Base-by-base conservation (phyloP, 2,797 vertebrate genomes). In the Botia kubotai region DNA sequence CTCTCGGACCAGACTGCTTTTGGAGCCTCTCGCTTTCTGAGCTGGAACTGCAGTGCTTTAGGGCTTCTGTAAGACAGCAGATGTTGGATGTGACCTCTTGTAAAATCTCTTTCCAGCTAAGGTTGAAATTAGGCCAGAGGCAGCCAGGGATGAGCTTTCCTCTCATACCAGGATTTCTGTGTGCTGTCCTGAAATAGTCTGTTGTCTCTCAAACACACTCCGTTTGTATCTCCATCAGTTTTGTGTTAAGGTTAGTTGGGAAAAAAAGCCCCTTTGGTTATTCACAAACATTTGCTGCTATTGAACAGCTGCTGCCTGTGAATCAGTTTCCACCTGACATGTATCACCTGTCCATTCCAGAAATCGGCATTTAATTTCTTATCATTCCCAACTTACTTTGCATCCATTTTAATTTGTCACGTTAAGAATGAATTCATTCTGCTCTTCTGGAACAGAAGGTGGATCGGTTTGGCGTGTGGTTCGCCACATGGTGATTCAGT, bases 221-320 rank as follows among this genome's bases (percentile, higher is more conserved):
- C 63, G 63, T 66, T n/a, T 39, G 7, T 65, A 46, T 74, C 77
- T 81, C 80, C 65, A 81, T 62, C 77, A 82, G 75, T 21, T n/a
- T 72, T 58, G 29, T 53, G n/a, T 77, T 71, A 71, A 70, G 55
- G 39, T 70, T 82, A 79, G 55, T 66, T 10, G 66, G 60, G 82
- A 46, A 82, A 68, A 17, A 60, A 62, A 21, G 23, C 62, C 4
- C 53, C 33, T 62, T 6, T 57, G 23, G 55, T 8, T 68, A 57
- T 75, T 84, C 70, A 68, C 63, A 11, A 82, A 81, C 65, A 33
- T 36, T 50, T 80, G 88, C 90, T 91, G 89, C 89, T 90, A 78
- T 85, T 70, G 19, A 74, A 79, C 82, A 75, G 57, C 85, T 76
- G 87, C 86, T 89, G 88, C 88, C 85, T 76, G 55, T 82, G 29